phyloP scores from a whole-genome alignment of 1,140 invertebrate genomes.

The Calliopsis andreniformis region DNA sequence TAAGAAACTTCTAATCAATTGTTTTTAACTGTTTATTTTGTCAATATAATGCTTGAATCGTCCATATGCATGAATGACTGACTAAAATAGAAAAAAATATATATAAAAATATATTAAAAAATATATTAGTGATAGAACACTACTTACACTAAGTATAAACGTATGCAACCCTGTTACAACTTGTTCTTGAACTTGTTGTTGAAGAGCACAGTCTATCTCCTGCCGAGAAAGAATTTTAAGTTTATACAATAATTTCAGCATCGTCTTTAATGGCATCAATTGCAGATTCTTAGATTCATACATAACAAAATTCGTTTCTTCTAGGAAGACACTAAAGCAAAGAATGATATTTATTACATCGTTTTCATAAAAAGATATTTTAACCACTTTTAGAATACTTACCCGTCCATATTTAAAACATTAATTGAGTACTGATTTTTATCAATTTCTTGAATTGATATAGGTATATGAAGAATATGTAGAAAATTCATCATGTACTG shows the following conservation, averaged over 20 bases:
- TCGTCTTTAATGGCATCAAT: conserved; percentile 59
- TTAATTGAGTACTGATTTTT: conserved; percentile 42
- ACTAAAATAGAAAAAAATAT: not conserved
- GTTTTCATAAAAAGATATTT: not conserved
- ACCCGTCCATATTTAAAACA: conserved; percentile 60
- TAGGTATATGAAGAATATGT: not conserved
- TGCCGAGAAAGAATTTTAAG: conserved; percentile 45
- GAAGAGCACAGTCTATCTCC: conserved; percentile 24
- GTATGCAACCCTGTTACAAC: too few species aligned
- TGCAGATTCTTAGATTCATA: conserved; percentile 38
- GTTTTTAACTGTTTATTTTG: not conserved
- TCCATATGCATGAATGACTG: not conserved
- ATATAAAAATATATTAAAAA: not conserved
- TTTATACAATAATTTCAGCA: conserved; percentile 36
- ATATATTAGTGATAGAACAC: too few species aligned
- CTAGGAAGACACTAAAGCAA: conserved; percentile 54
- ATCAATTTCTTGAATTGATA: conserved; percentile 49
- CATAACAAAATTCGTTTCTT: conserved; percentile 43
- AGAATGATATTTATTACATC: conserved; percentile 11
- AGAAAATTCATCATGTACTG: conserved; percentile 39
- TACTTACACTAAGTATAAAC: too few species aligned
- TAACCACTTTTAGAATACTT: conserved; percentile 21
- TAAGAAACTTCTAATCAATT: not conserved
- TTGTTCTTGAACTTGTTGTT: not conserved
- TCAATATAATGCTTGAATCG: not conserved